Evolutionary conservation across 1,140 invertebrate species (phyloP), one percentile per base, ranked within the genome.

Genomic region (Diploscapter pachys): DNA sequence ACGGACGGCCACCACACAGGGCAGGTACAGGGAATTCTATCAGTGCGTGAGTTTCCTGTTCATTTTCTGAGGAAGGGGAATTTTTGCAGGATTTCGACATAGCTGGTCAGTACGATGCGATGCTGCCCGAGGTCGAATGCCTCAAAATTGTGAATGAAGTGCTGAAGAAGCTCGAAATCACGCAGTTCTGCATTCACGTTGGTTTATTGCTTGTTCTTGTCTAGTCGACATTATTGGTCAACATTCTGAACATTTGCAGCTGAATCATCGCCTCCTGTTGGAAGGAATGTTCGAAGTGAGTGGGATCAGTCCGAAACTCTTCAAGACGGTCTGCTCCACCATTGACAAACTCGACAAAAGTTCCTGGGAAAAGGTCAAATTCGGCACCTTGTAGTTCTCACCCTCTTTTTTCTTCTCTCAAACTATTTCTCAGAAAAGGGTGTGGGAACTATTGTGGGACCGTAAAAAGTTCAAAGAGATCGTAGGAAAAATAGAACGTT

Each of bases 311-410:
- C 87, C 89, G 5, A 91, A 92, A 6, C 93, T 92, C 85, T 99
- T 99, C 87, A 89, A 95, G 71, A 89, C 91, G 2, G 95, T 98
- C 80, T 99, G 96, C 86, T 99, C 96, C 0, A 90, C 96, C n/a
- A 92, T 99, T 48, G 97, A 99, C 87, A 99, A 99, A 88, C 87
- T 99, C 59, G 97, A 99, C 87, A 99, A 99, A 89, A 90, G 89
- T 54, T 89, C 92, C 8, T 99, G 97, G 97, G 90, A 91, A 65
- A 95, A 98, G 84, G 95, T 99, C 2, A 56, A 73, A 31, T 91
- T 91, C 65, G 97, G 99, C 88, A 96, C 99, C 92, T 90, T 95
- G 3, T 91, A 93, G 70, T 31, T 31, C 31, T 1, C 31, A 31
- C 31, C 31, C 31, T 31, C 0, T 31, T 31, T 31, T 31, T 31